phyloP scores from a whole-genome alignment of 2,888 invertebrate species.

The Drosophila nigricruria region DNA sequence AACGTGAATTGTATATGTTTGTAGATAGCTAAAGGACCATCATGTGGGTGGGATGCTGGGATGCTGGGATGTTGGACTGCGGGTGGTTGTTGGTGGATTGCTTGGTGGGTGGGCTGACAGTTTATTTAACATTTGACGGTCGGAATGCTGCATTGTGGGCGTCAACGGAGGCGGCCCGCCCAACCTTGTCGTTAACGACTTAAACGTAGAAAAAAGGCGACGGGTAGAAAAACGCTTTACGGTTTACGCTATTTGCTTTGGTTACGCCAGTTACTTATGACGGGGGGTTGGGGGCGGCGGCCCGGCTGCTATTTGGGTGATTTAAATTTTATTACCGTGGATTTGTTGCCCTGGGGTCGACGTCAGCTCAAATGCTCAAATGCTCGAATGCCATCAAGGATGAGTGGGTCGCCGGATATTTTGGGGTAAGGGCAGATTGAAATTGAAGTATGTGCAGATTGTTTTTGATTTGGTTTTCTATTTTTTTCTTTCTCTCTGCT shows the following conservation, averaged over 20 bases:
- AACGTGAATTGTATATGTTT: conserved; percentile 23
- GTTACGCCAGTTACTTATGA: conserved; percentile 46
- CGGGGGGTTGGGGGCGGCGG: too few relatives aligned
- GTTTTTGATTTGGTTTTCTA: conserved; percentile 46
- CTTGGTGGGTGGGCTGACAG: conserved; percentile 28
- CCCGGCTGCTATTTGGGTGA: conserved; percentile 65
- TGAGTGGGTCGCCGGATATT: conserved; percentile 14
- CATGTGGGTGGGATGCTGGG: conserved; percentile 45
- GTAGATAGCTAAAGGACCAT: conserved; percentile 63
- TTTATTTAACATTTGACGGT: conserved; percentile 60
- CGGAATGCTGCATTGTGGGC: conserved; percentile 43
- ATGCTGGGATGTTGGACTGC: conserved; percentile 29
- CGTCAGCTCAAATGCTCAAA: conserved; percentile 15
- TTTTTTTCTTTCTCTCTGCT: background rate
- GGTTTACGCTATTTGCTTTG: conserved; percentile 43
- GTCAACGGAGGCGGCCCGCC: conserved; percentile 50
- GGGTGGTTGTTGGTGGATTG: conserved; percentile 11
- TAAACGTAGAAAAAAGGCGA: conserved; percentile 51
- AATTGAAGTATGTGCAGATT: conserved; percentile 74
- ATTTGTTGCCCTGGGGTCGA: conserved; percentile 60
- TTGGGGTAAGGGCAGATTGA: conserved; percentile 49
- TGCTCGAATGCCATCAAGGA: conserved; percentile 17
- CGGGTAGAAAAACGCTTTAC: conserved; percentile 53
- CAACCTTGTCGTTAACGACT: conserved; percentile 69
- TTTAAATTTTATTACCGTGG: conserved; percentile 82